Percentiles rank a stretch among this genome's conserved stretches.
phyloP scores from a whole-genome alignment of 2,888 invertebrate genomes.

The Xestobium rufovillosum region DNA sequence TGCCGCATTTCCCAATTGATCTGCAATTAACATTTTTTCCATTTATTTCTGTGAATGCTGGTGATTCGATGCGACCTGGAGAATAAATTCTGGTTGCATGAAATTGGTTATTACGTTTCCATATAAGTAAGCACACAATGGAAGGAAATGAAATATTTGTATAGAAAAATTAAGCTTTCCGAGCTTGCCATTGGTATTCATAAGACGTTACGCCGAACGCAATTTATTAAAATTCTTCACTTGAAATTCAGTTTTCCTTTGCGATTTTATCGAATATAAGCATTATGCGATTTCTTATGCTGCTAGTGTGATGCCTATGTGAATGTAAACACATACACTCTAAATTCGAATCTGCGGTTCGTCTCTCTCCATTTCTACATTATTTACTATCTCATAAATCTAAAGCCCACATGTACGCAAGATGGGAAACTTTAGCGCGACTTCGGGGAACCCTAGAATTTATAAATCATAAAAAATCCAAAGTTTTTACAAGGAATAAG shows the following conservation, averaged over 20 bases:
- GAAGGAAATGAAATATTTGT: too few species aligned
- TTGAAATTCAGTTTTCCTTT: constrained; percentile 14
- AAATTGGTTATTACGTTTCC: too few species aligned
- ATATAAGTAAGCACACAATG: too few species aligned
- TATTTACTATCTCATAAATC: constrained; percentile 38
- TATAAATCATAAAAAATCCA: constrained; percentile 35
- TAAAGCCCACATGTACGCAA: constrained; percentile 34
- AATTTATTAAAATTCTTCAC: constrained; percentile 16
- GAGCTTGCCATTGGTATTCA: constrained; percentile 18
- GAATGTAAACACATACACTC: constrained; percentile 26
- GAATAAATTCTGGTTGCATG: too few species aligned
- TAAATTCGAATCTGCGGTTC: constrained; percentile 22
- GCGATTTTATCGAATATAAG: constrained; percentile 22
- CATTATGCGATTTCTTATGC: constrained; percentile 23
- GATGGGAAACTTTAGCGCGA: constrained; percentile 33
- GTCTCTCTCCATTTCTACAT: constrained; percentile 29
- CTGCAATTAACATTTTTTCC: too few species aligned
- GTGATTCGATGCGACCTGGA: too few species aligned
- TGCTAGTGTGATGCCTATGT: constrained; percentile 21
- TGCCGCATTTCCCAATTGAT: too few species aligned
- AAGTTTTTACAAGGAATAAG: constrained; percentile 15
- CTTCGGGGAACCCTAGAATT: constrained; percentile 31
- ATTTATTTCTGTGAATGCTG: too few species aligned
- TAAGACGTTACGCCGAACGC: constrained; percentile 11
- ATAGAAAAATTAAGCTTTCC: constrained; percentile 2